These are phyloP conservation scores for Isichthys henryi DNA, from an alignment of 2,113 vertebrate genomes.

Conservation along the genomic window DNA sequence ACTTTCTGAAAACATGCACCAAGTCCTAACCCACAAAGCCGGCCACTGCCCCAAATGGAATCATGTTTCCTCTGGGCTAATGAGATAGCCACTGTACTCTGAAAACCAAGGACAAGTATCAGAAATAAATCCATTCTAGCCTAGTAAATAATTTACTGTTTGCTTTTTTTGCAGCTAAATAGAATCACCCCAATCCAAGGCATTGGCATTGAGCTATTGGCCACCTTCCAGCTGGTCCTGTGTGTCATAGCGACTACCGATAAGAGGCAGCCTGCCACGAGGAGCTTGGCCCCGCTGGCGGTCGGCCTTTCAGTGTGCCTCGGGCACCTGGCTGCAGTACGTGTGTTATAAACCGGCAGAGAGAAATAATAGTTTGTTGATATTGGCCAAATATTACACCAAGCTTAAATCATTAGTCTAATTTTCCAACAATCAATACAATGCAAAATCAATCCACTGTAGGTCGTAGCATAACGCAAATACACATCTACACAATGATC, in stretches of 20 bases:
- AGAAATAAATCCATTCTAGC: not conserved
- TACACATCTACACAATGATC: not conserved
- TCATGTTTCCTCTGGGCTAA: not conserved
- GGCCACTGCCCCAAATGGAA: not conserved
- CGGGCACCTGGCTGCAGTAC: constrained; percentile 71
- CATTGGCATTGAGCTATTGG: constrained; percentile 70
- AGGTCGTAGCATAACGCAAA: not conserved
- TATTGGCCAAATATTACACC: not conserved
- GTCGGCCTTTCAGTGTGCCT: constrained; percentile 74
- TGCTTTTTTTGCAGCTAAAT: constrained; percentile 15
- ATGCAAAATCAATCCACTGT: not conserved
- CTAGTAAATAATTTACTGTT: not conserved
- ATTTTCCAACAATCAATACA: not conserved
- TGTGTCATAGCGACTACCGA: constrained; percentile 75
- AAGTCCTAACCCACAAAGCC: not conserved
- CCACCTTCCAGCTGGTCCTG: constrained; percentile 73
- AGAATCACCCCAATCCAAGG: constrained; percentile 60
- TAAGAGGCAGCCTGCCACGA: constrained; percentile 57
- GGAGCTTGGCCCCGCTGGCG: constrained; percentile 62
- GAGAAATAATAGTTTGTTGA: not conserved
- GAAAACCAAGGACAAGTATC: not conserved
- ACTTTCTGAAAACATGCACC: not conserved
- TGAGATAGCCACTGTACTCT: not conserved
- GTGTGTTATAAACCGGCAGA: constrained; percentile 25
- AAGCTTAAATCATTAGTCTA: not conserved